Conservation (phyloP, 2,888 invertebrate species). For the Anthophora plumipes region DNA sequence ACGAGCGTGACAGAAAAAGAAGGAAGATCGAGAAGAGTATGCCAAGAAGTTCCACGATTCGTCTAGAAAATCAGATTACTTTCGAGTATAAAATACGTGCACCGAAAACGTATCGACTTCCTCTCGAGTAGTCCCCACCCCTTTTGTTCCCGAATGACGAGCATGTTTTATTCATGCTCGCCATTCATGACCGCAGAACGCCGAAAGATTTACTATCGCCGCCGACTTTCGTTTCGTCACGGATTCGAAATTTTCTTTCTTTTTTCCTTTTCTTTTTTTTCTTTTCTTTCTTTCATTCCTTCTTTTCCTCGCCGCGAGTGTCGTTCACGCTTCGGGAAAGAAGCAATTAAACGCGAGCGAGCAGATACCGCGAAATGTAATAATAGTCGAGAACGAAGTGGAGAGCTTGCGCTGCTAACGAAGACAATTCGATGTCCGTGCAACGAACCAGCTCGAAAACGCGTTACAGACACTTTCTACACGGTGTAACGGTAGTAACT, state of each 20-base stretch:
- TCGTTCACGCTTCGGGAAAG: background rate
- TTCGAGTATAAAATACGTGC: constrained; percentile 57
- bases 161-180: constrained; percentile 68
- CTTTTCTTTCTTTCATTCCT: too few species aligned
- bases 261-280: background rate
- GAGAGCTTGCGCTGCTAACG: background rate
- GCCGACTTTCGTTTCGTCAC: constrained; percentile 33
- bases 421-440: background rate
- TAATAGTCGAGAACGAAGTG: background rate
- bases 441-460: background rate
- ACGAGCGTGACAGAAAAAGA: background rate
- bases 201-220: constrained; percentile 51
- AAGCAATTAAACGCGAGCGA: constrained; percentile 4
- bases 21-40: background rate
- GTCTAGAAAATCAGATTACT: constrained; percentile 51
- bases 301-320: background rate
- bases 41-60: constrained; percentile 18
- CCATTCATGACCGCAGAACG: constrained; percentile 46
- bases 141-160: constrained; percentile 33
- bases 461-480: background rate
- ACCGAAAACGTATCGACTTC: constrained; percentile 53
- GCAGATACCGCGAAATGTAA: background rate
- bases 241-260: constrained; percentile 23
- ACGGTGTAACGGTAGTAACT: background rate
- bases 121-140: constrained; percentile 1